Base-by-base conservation (phyloP, 2,888 invertebrate genomes). In the Chaitophorus viminalis region DNA sequence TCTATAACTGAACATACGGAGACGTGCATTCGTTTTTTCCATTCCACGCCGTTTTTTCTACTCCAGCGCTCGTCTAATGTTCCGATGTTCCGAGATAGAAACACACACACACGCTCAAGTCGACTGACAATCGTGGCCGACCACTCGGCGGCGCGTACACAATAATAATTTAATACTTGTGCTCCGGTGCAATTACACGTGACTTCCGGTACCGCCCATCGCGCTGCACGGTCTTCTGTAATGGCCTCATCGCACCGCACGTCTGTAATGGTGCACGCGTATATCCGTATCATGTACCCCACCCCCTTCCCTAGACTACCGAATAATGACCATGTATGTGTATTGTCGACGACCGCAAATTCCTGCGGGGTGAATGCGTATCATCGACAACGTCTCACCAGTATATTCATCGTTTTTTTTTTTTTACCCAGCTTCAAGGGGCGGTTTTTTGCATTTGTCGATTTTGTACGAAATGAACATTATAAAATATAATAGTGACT, bases 191-290 rank as follows among this genome's bases (percentile, higher is more conserved):
- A 60, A 65, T 87, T 79, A 79, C 79, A 78, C 85, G 76, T 31
- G 85, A 78, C 70, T 79, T 87, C 87, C 87, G 87, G 87, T 87
- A 72, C 65, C 87, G 87, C 87, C 87, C 87, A 87, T 79, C 87
- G 54, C 17, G 70, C 29, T n/a, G 68, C 52, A 17, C 25, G 70
- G 31, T 70, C 70, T 25, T 54, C 60, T 75, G 14, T 46, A 68
- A 84, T 84, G 76, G 84, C 70, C 46, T 46, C 81, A 36, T 36
- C 81, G 31, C 54, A 54, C 52, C 65, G 31, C 60, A 54, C 54
- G 77, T 52, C 70, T 52, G 60, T 60, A 65, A 46, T 25, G 76
- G 65, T 84, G n/a, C 21, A 11, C 72, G 18, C 9, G 46, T 68
- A 60, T 60, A 68, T 68, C 29, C n/a, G n/a, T 68, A 46, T 8